Conservation (phyloP, 2,113 vertebrate genomes). For the Mormoops blainvillei region DNA sequence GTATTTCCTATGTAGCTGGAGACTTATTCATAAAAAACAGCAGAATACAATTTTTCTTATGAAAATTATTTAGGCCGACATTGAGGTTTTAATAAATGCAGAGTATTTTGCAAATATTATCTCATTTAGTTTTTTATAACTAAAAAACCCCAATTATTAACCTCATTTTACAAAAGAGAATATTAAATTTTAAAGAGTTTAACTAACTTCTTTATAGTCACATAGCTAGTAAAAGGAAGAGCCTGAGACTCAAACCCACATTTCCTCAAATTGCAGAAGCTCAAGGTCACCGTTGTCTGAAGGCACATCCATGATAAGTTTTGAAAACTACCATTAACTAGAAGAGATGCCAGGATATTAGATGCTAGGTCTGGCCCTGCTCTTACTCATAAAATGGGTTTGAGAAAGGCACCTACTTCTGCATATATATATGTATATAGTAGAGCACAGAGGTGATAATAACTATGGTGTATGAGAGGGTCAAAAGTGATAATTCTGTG, state of each 20-base stretch:
- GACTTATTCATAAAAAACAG: conserved; percentile 44
- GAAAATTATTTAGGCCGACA: conserved; percentile 1
- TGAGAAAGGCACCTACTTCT: not conserved
- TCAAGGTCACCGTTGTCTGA: not conserved
- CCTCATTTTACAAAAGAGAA: not conserved
- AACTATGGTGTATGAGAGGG: not conserved
- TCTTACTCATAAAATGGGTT: not conserved
- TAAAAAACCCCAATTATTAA: not conserved
- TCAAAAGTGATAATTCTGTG: not conserved
- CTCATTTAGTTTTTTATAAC: conserved; percentile 27
- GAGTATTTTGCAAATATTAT: conserved; percentile 19
- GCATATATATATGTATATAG: too few species aligned
- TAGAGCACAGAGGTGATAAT: not conserved
- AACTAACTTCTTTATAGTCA: not conserved
- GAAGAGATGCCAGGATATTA: not conserved
- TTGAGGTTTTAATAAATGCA: conserved; percentile 24
- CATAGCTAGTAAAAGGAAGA: not conserved
- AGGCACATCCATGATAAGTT: not conserved
- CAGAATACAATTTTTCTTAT: conserved; percentile 34
- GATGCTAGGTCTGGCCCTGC: not conserved
- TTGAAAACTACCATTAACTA: not conserved
- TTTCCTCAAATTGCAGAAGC: not conserved
- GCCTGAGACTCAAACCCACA: not conserved
- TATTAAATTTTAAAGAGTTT: not conserved
- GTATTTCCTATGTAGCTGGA: conserved; percentile 8